Evolutionary conservation across 2,888 invertebrate genomes (phyloP).

Genomic region (Phania funesta): DNA sequence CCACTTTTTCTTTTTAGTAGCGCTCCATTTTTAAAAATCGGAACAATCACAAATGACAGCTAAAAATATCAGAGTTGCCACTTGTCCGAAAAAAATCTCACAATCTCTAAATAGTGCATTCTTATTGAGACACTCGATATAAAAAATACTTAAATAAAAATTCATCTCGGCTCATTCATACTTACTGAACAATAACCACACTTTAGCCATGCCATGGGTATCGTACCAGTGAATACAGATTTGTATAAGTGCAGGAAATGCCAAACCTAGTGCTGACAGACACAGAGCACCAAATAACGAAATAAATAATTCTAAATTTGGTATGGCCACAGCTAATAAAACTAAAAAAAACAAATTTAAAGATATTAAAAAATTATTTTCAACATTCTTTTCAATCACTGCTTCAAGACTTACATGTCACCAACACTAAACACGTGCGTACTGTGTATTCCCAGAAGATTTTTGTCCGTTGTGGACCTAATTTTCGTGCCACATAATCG

Average conservation of each 20-base stretch:
- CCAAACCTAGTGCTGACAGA: conserved; percentile 92
- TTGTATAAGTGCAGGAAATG: conserved; percentile 94
- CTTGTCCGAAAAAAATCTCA: too few relatives aligned
- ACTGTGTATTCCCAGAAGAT: conserved; percentile 88
- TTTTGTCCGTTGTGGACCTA: conserved; percentile 84
- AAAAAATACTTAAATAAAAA: too few relatives aligned
- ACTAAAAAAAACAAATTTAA: conserved; percentile 82
- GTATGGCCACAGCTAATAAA: conserved; percentile 90
- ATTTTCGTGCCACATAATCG: conserved; percentile 84
- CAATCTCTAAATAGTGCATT: too few relatives aligned
- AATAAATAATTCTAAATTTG: conserved; percentile 90
- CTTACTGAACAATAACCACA: conserved; percentile 83
- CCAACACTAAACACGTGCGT: conserved; percentile 88
- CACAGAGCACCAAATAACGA: conserved; percentile 94
- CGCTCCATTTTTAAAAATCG: too few relatives aligned
- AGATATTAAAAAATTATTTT: not conserved
- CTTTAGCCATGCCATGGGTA: conserved; percentile 82
- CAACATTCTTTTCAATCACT: not conserved
- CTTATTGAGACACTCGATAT: too few relatives aligned
- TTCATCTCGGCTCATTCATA: conserved; percentile 15
- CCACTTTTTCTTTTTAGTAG: too few relatives aligned
- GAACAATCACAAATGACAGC: too few relatives aligned
- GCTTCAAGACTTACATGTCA: conserved; percentile 89
- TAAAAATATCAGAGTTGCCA: too few relatives aligned
- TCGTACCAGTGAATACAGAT: conserved; percentile 90